Evolutionary conservation across 2,797 vertebrate genomes (phyloP).

Genomic region (Remorina albescens): DNA sequence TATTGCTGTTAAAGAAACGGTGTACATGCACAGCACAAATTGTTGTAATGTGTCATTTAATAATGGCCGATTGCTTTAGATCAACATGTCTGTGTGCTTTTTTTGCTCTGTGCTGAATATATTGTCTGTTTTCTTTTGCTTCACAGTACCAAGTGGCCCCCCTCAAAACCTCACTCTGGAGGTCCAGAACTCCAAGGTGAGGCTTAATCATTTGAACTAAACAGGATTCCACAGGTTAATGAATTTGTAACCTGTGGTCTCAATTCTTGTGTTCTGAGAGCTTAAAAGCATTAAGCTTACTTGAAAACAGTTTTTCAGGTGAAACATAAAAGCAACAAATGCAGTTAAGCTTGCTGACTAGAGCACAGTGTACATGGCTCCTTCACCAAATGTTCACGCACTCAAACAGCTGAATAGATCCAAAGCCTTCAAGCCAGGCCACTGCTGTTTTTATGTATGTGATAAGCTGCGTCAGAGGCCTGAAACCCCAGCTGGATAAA

Average conservation of each 20-base stretch:
- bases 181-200: conserved; percentile 98
- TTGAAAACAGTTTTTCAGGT: neutral
- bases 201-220: conserved; percentile 3
- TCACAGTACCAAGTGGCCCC: conserved; percentile 91
- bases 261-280: neutral
- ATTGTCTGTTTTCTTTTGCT: conserved; percentile 22
- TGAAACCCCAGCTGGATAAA: conserved; percentile 52
- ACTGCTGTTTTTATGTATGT: conserved; percentile 40
- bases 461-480: conserved; percentile 61
- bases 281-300: conserved; percentile 3
- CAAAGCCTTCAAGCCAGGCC: conserved; percentile 50
- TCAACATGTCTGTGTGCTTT: neutral
- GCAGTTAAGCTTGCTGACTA: conserved; percentile 4
- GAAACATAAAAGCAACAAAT: neutral
- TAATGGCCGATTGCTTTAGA: neutral
- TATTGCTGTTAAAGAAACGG: too few species aligned
- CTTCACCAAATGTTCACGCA: conserved; percentile 18
- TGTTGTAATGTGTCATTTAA: too few species aligned
- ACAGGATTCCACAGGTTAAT: neutral
- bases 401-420: conserved; percentile 26
- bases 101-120: neutral
- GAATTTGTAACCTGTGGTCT: neutral
- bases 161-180: conserved; percentile 97
- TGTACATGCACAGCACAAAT: too few species aligned
- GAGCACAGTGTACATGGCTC: neutral